These are phyloP conservation scores for Tholera decimalis DNA, from an alignment of 2,888 invertebrate species.

Conservation along the genomic window DNA sequence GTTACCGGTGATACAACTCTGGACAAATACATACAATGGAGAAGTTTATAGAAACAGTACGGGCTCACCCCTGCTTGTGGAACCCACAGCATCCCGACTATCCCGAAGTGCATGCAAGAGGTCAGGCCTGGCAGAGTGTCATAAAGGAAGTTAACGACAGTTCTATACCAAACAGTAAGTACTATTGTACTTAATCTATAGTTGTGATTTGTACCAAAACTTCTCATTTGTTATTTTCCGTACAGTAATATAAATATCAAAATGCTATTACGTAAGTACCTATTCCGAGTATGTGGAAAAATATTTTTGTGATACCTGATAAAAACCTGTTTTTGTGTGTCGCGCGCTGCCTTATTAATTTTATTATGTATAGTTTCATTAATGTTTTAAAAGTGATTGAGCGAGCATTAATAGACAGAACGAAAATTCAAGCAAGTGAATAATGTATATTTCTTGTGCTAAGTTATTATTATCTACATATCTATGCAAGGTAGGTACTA, in stretches of 20 bases:
- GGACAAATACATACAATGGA: slow-evolving; percentile 72
- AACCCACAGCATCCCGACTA: slow-evolving; percentile 85
- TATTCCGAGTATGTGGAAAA: neutral
- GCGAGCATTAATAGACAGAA: no score
- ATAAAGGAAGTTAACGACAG: slow-evolving; percentile 79
- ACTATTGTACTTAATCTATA: no score
- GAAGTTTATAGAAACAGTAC: slow-evolving; percentile 83
- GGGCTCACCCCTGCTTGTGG: slow-evolving; percentile 84
- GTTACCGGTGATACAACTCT: slow-evolving; percentile 3
- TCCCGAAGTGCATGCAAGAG: slow-evolving; percentile 81
- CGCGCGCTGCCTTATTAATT: neutral
- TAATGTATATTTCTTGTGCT: no score
- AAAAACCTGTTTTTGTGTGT: slow-evolving; percentile 33
- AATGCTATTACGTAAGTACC: neutral
- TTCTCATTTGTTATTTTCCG: neutral
- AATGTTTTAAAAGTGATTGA: no score
- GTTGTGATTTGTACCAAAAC: neutral
- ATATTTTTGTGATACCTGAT: slow-evolving; percentile 1
- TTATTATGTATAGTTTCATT: no score
- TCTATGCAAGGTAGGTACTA: no score
- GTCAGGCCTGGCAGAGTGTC: slow-evolving; percentile 84
- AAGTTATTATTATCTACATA: no score
- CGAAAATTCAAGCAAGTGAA: no score
- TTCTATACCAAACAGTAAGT: slow-evolving; percentile 82
- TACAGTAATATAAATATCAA: neutral